Evolutionary conservation across 2,113 vertebrate genomes (phyloP), one percentile per base, ranked within the genome.

Genomic region (Hemibagrus wyckioides): DNA sequence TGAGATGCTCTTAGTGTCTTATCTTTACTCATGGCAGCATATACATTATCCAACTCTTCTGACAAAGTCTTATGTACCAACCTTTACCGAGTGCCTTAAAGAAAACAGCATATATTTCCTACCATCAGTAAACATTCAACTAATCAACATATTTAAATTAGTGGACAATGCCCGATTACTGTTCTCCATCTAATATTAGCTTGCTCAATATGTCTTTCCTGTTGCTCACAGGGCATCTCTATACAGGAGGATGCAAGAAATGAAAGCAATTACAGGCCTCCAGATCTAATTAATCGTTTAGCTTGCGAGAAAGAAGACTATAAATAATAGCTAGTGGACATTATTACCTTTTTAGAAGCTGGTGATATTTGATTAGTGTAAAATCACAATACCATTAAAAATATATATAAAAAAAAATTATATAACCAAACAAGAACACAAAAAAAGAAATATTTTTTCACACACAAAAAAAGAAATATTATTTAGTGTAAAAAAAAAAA

Each of bases 181-280:
- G 61, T 59, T 82, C 63, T 82, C 19, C 30, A 30, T 81, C 48
- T 81, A 39, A 61, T 83, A 86, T 33, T 39, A 30, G 77, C 92
- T 91, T 56, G 50, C 88, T 91, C 85, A 84, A 87, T 92, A 73
- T 52, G 90, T 91, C 89, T 86, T 89, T 88, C 88, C 88, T 79
- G 86, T 90, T 71, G 73, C 41, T 69, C 67, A 19, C 88, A 87
- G 88, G 88, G 85, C 15, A 85, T 54, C 85, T 84, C 88, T 52
- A 82, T 92, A 59, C 10, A 82, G 15, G 63, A 8, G 85, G 89
- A 93, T 90, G 86, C 93, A 93, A 94, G 92, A 92, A 94, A 94
- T 93, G 92, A 94, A 91, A 86, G 75, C 93, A 94, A 94, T 95
- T 94, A 95, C 88, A 86, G 91, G 69, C 75, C 91, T 88, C 90